These are phyloP conservation scores for Epistrophe eligans DNA, from an alignment of 2,888 invertebrate genomes.

Conservation along the genomic window DNA sequence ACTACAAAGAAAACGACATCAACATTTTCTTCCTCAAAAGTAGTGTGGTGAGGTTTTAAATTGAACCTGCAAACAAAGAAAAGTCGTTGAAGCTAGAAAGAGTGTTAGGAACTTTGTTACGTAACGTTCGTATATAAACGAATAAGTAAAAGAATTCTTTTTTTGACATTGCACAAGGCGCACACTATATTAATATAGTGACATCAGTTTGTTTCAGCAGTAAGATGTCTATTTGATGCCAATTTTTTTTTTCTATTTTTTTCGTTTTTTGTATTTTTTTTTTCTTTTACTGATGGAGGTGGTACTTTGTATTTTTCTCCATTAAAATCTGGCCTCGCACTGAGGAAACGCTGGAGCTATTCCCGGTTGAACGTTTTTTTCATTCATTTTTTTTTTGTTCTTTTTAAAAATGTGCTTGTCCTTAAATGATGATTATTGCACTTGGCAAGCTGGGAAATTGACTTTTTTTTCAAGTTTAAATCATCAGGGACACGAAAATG, in stretches of 20 bases:
- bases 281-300: conserved; percentile 19
- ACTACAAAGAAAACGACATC: conserved; percentile 10
- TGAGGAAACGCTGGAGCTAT: conserved; percentile 28
- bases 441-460: conserved; percentile 31
- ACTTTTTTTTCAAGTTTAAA: conserved; percentile 7
- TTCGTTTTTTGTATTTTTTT: neutral
- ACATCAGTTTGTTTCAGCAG: conserved; percentile 3
- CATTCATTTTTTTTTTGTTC: conserved; percentile 6
- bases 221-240: conserved; percentile 34
- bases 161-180: conserved; percentile 10
- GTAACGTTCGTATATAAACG: conserved; percentile 41
- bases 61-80: conserved; percentile 65
- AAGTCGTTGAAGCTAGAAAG: neutral
- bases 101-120: conserved; percentile 32
- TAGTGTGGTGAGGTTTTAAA: conserved; percentile 41
- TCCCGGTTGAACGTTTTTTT: conserved; percentile 38
- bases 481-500: conserved; percentile 26
- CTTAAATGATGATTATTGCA: conserved; percentile 41
- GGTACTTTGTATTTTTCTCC: conserved; percentile 34
- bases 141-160: conserved; percentile 33
- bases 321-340: conserved; percentile 39
- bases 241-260: conserved; percentile 16
- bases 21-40: conserved; percentile 17
- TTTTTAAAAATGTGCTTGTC: conserved; percentile 31
- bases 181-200: neutral